Base-by-base conservation (phyloP, 1,140 invertebrate genomes). In the Eriocheir sinensis region DNA sequence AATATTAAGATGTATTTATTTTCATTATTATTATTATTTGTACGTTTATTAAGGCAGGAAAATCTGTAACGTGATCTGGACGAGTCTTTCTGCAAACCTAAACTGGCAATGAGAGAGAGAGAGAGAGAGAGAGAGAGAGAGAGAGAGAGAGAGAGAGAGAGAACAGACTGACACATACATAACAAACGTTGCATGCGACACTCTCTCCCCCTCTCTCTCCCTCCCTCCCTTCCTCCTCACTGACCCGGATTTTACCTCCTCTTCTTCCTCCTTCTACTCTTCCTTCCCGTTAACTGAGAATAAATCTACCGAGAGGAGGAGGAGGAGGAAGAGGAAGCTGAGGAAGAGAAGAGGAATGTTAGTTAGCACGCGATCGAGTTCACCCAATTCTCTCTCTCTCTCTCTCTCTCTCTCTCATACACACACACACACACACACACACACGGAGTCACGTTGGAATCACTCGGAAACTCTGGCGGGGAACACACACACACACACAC, bases 121-220 rank as follows among this genome's bases (percentile, higher is more conserved):
- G 60, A 72, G 60, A 72, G 60, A 72, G 60, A 72, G 60, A 72
- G 60, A 60, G 53, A 60, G 53, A 60, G 53, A 60, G 53, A 60
- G 53, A 60, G 53, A 60, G 53, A 60, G 53, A 60, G 53, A 60
- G 53, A 60, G 53, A 60, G 53, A 60, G 53, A 60, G 27, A 21
- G n/a, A n/a, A n/a, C n/a, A n/a, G n/a, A n/a, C n/a, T n/a, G n/a
- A n/a, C n/a, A 72, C 60, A 4, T n/a, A 21, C 60, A 72, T n/a
- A 72, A 72, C 60, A 72, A 72, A 72, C 60, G 60, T 72, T 72
- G 4, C 21, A 72, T 72, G 60, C 6, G 60, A 72, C 60, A 72
- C 60, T 72, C 27, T 72, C 60, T 60, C 53, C 27, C 53, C 17
- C 21, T 60, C 4, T 27, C 53, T 53, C 48, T 53, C 48, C 21